Base-by-base conservation (phyloP, 2,888 invertebrate genomes). In the Erannis defoliaria region DNA sequence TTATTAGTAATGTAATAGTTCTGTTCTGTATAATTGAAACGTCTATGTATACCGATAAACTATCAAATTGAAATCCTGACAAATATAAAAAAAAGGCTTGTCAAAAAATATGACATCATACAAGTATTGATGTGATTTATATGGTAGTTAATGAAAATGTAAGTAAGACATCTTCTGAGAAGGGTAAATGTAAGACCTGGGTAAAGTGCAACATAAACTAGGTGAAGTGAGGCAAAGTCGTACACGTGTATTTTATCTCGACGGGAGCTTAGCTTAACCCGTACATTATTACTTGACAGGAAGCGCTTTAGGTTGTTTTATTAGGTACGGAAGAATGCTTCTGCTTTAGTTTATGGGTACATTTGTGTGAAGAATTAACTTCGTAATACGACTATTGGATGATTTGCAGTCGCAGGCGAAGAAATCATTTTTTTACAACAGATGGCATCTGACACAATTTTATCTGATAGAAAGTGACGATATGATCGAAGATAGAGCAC, bases 201-300 rank as follows among this genome's bases (percentile, higher is more conserved):
- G 21, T 29, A 21, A 12, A 46, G 35, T 48, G 38, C 40, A 48
- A 40, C 33, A 56, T 46, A 29, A 38, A 35, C 31, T 29, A 38
- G 46, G 14, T 38, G 16, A 49, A 56, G 40, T 33, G 40, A 21
- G 31, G 48, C 38, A 56, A 46, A 33, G 46, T 46, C 37, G 45
- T 26, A 33, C 46, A 46, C 26, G 37, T 26, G 55, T 45, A 37
- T 18, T 46, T 26, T 38, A 26, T 55, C 19, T 23, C 29, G 18
- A 21, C 29, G 31, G 10, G 57, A n/a, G 14, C 42, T 33, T 43
- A 12, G 37, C 26, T 38, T 50, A 50, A 38, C 37, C 10, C 37
- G 43, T 51, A 38, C 46, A 38, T 58, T 58, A 58, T 58, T 29
- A 21, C 45, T 58, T 38, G 58, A 53, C 51, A 46, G 51, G 29